Base-by-base conservation (phyloP, 2,888 invertebrate genomes). In the Acronicta aceris region DNA sequence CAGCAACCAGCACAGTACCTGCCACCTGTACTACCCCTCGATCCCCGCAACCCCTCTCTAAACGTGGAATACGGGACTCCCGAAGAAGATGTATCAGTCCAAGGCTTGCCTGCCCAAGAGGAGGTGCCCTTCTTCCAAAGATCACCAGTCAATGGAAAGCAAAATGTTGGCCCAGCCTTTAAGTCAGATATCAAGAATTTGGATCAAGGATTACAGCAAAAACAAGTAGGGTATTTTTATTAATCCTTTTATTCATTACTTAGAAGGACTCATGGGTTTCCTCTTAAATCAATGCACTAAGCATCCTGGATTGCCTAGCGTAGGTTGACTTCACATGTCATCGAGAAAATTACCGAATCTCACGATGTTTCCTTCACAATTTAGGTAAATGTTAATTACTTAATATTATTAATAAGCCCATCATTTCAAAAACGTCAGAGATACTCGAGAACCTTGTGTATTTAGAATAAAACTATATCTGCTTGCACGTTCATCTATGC, bases 91-190 rank as follows among this genome's bases (percentile, higher is more conserved):
- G 88, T 94, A 0, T 90, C 92, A 12, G 94, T 94, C 56, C 93
- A 92, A 75, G 94, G 94, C 40, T 69, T 94, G 16, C 94, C 94
- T 0, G 84, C 81, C 0, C 83, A 81, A 33, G 94, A 94, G 63
- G 91, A 90, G 65, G 84, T 78, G 43, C 91, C 89, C 0, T 87
- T 91, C 59, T 94, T 94, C 83, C 89, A 90, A 59, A 71, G 83
- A 9, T 92, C 94, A 0, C 94, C 94, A 0, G 76, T 94, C 40
- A 89, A 86, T 67, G 94, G 94, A 13, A 89, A 89, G 76, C 91
- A 91, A 60, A 91, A 88, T 16, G 83, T 85, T 16, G 93, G 94
- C 10, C 88, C 89, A 0, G 81, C 74, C 17, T 89, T 92, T 16
- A 88, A 91, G 41, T 64, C 83, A 2, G 94, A 93, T 62, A 79